These are phyloP conservation scores for Plecotus auritus DNA, from an alignment of 2,113 vertebrate genomes.

Conservation along the genomic window DNA sequence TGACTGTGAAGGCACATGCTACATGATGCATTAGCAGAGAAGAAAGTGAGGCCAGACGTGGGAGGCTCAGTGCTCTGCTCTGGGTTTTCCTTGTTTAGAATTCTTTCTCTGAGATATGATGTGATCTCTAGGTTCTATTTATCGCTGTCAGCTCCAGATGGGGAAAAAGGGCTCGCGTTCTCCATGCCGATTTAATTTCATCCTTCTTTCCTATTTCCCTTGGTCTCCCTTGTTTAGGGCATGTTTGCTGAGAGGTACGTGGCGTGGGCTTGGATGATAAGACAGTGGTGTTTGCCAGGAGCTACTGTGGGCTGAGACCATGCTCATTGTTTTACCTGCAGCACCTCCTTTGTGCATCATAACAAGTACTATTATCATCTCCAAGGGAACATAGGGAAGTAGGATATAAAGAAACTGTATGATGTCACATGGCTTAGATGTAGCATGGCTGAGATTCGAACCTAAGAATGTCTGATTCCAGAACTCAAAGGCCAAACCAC, in stretches of 20 bases:
- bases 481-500: background rate
- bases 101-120: slow-evolving; percentile 35
- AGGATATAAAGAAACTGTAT: background rate
- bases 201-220: background rate
- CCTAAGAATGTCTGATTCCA: background rate
- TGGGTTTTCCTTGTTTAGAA: slow-evolving; percentile 22
- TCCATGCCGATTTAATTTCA: background rate
- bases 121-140: background rate
- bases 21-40: background rate
- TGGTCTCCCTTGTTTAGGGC: background rate
- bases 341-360: background rate
- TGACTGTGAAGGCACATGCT: background rate
- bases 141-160: background rate
- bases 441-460: background rate
- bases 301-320: background rate
- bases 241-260: background rate
- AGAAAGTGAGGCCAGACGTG: background rate
- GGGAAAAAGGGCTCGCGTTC: background rate
- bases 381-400: background rate
- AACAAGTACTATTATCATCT: background rate
- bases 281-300: background rate
- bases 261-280: background rate
- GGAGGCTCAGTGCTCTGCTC: background rate
- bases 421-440: background rate
- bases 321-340: background rate